Conservation (phyloP, 2,797 vertebrate species). For the Todus mexicanus region DNA sequence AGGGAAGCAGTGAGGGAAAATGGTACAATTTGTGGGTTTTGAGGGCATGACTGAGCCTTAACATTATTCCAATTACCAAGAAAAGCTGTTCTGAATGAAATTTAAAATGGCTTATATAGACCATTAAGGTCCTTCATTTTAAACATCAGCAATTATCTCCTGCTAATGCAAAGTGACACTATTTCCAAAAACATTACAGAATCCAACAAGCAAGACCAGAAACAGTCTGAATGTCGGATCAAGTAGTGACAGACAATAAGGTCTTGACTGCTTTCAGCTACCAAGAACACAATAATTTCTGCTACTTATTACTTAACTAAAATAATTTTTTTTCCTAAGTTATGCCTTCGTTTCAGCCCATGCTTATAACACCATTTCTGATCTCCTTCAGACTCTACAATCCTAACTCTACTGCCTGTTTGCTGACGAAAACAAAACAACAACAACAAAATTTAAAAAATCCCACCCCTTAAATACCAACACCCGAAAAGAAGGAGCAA, state of each 20-base stretch:
- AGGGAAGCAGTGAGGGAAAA: background rate
- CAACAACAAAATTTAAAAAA: background rate
- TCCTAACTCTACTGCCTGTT: background rate
- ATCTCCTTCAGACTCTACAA: background rate
- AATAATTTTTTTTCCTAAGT: background rate
- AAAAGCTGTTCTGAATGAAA: background rate
- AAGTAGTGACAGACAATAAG: background rate
- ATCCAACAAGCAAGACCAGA: background rate
- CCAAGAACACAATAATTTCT: background rate
- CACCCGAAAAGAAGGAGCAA: background rate
- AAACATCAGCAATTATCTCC: background rate
- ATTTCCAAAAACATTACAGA: background rate
- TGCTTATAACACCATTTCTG: background rate
- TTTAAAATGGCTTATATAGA: background rate
- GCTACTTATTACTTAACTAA: background rate
- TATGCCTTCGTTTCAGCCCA: background rate
- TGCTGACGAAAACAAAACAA: background rate
- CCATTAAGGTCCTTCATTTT: background rate
- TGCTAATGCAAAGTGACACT: background rate
- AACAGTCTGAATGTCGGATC: background rate
- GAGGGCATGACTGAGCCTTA: background rate
- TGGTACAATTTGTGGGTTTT: background rate
- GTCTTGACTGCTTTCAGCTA: background rate
- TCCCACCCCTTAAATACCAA: background rate
- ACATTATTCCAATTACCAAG: background rate